These are phyloP conservation scores for Argyresthia goedartella DNA, from an alignment of 2,888 invertebrate genomes.

Conservation along the genomic window DNA sequence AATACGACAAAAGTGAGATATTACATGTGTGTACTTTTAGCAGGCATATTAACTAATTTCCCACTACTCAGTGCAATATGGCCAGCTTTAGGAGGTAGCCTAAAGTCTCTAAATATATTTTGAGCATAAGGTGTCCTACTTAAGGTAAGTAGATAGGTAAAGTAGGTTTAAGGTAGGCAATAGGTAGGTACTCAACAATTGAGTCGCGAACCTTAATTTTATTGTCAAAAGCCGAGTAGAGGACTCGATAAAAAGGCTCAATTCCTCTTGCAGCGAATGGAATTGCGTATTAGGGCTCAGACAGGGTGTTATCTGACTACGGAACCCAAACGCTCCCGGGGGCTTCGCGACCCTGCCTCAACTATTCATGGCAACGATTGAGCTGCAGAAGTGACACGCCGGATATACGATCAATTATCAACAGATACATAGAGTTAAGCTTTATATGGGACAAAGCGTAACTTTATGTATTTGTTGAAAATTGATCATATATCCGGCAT, in stretches of 20 bases:
- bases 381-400: neutral
- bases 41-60: no score
- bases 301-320: slow-evolving; percentile 65
- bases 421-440: neutral
- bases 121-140: no score
- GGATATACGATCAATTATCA: neutral
- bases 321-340: slow-evolving; percentile 59
- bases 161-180: no score
- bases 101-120: no score
- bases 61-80: no score
- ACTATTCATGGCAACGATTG: slow-evolving; percentile 22
- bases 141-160: no score
- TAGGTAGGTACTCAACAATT: no score
- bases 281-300: slow-evolving; percentile 67
- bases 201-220: neutral
- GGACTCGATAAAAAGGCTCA: slow-evolving; percentile 58
- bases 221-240: slow-evolving; percentile 11
- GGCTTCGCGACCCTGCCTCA: slow-evolving; percentile 36
- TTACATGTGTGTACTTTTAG: no score
- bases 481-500: no score
- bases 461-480: neutral
- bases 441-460: neutral
- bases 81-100: no score
- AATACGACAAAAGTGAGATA: no score
- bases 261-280: slow-evolving; percentile 55